Base-by-base conservation (phyloP, 1,140 invertebrate genomes). In the Ladona fulva region DNA sequence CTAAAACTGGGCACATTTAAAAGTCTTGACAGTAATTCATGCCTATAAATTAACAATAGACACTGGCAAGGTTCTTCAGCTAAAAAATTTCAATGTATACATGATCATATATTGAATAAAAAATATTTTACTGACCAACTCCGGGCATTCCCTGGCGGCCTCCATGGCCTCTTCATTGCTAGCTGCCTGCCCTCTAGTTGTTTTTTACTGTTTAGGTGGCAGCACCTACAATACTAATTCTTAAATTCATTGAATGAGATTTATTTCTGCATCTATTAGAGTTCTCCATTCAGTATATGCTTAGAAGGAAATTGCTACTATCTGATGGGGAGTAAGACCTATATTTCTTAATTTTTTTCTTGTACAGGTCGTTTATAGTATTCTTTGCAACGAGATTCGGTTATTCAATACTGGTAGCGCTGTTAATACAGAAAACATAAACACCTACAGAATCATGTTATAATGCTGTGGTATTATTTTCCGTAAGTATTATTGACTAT, bases 141-240 rank as follows among this genome's bases (percentile, higher is more conserved):
- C 52, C 52, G 52, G 52, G 52, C 52, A 6, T 66, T 66, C 52
- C 52, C 52, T 66, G 52, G 52, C 52, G 52, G 52, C 52, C 52
- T 66, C 52, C 52, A 66, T 66, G 52, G 52, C 52, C 52, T 66
- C 52, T 22, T 66, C 52, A 66, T 66, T 66, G 52, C 52, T 66
- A 66, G 52, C 52, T 66, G 52, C 52, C 52, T 66, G 52, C 52
- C n/a, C 52, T 19, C n/a, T 66, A 66, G 52, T 66, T 66, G 5
- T 66, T 22, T 22, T 16, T 16, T 22, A 66, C 14, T 66, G 16
- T 16, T 66, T 66, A 66, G 52, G 14, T 66, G 52, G 52, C 52
- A 66, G 16, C 52, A 66, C 52, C 14, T 66, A 66, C 52, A 66
- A 66, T 19, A 66, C 52, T 66, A 66, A 66, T 66, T 19, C 29